A percentile compares a stretch with the other conserved stretches of the same genome.
Evolutionary conservation across 2,797 vertebrate genomes (phyloP).

Genomic region (Sebastes hubbsi): DNA sequence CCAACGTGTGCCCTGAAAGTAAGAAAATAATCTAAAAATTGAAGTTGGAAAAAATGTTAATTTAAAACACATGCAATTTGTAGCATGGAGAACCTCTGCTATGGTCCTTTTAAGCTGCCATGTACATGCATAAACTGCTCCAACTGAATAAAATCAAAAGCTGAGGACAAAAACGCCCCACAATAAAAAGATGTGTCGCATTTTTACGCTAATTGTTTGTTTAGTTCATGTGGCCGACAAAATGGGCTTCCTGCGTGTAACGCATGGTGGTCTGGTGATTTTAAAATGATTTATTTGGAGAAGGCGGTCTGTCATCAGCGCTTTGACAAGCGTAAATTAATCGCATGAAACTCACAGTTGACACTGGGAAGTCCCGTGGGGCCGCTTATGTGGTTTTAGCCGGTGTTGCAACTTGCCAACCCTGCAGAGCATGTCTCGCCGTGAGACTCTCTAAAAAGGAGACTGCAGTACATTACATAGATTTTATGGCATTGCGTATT

Average conservation of each 20-base stretch:
- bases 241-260: constrained; percentile 33
- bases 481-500: constrained; percentile 39
- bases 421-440: constrained; percentile 14
- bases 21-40: background rate
- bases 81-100: background rate
- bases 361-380: constrained; percentile 69
- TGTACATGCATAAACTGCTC: constrained; percentile 17
- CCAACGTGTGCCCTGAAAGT: background rate
- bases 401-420: constrained; percentile 58
- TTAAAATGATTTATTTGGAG: constrained; percentile 38
- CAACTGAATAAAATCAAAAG: constrained; percentile 33
- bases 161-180: background rate
- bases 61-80: constrained; percentile 12
- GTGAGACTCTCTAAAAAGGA: constrained; percentile 32
- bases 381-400: constrained; percentile 50
- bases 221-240: constrained; percentile 35
- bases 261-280: constrained; percentile 39
- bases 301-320: constrained; percentile 49
- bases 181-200: constrained; percentile 9
- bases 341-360: constrained; percentile 42
- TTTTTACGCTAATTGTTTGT: constrained; percentile 23
- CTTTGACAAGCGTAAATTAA: constrained; percentile 47
- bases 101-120: constrained; percentile 20
- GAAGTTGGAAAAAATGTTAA: background rate
- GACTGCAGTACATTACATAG: constrained; percentile 54